These are phyloP conservation scores for Psittacara wagleri DNA, from an alignment of 2,113 vertebrate species.

Conservation along the genomic window DNA sequence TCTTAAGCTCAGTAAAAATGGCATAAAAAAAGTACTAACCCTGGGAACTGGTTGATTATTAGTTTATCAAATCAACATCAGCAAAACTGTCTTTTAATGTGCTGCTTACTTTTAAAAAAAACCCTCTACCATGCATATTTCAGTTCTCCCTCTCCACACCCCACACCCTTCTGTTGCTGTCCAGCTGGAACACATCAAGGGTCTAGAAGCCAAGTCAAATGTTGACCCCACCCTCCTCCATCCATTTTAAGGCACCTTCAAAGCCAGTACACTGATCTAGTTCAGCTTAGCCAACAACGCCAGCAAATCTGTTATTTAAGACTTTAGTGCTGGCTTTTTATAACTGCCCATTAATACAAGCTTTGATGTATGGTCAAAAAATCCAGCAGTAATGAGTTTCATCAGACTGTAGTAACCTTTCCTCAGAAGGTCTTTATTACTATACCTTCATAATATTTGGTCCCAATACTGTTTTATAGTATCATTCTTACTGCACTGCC, in stretches of 20 bases:
- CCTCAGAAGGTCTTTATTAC: slow-evolving; percentile 53
- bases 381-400: slow-evolving; percentile 61
- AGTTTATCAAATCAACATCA: slow-evolving; percentile 28
- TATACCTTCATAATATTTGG: slow-evolving; percentile 49
- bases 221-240: slow-evolving; percentile 75
- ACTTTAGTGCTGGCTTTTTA: slow-evolving; percentile 66
- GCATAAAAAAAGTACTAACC: neutral
- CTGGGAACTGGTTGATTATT: neutral
- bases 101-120: slow-evolving; percentile 54
- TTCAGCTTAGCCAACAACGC: slow-evolving; percentile 65
- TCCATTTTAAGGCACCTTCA: slow-evolving; percentile 79
- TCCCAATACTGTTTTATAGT: neutral
- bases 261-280: slow-evolving; percentile 67
- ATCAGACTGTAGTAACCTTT: slow-evolving; percentile 44
- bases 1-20: slow-evolving; percentile 28
- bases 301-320: slow-evolving; percentile 72
- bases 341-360: slow-evolving; percentile 67
- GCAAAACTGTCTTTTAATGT: slow-evolving; percentile 35
- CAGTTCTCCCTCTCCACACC: slow-evolving; percentile 34
- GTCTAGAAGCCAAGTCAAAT: slow-evolving; percentile 75
- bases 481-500: slow-evolving; percentile 1
- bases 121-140: slow-evolving; percentile 29
- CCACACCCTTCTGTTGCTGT: slow-evolving; percentile 59
- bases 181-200: slow-evolving; percentile 77
- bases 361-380: slow-evolving; percentile 72